Evolutionary conservation across 2,113 vertebrate species (phyloP).

Genomic region (Noctilio leporinus): DNA sequence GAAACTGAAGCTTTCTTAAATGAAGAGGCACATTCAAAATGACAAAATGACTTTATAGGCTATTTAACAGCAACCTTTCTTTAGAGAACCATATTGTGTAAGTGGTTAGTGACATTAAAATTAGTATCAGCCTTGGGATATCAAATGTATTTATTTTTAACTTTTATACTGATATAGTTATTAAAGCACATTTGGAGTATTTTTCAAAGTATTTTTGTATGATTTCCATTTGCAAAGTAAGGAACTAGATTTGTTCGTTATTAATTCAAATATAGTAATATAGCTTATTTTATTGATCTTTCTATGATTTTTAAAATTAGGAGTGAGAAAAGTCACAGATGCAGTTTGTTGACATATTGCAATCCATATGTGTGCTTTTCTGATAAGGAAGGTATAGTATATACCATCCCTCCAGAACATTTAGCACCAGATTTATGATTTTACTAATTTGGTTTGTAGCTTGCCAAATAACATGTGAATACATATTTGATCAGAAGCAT

Average conservation of each 20-base stretch:
- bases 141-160: conserved; percentile 61
- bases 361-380: conserved; percentile 65
- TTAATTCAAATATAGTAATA: conserved; percentile 60
- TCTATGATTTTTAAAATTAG: conserved; percentile 58
- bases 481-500: conserved; percentile 71
- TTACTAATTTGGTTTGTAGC: conserved; percentile 58
- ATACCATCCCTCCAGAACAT: conserved; percentile 54
- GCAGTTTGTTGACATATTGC: conserved; percentile 65
- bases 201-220: conserved; percentile 57
- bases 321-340: conserved; percentile 59
- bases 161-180: conserved; percentile 56
- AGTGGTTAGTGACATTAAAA: conserved; percentile 53
- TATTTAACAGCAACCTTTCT: neutral
- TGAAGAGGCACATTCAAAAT: conserved; percentile 15
- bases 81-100: conserved; percentile 39
- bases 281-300: conserved; percentile 66
- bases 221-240: conserved; percentile 54
- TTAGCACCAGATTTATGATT: conserved; percentile 45
- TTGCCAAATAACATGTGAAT: conserved; percentile 66
- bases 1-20: conserved; percentile 26
- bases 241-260: conserved; percentile 52
- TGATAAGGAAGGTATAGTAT: conserved; percentile 62
- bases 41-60: conserved; percentile 21
- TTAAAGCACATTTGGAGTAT: conserved; percentile 51
- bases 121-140: conserved; percentile 10